Evolutionary conservation across 2,113 vertebrate genomes (phyloP).

Genomic region (Ivindomyrus marchei): DNA sequence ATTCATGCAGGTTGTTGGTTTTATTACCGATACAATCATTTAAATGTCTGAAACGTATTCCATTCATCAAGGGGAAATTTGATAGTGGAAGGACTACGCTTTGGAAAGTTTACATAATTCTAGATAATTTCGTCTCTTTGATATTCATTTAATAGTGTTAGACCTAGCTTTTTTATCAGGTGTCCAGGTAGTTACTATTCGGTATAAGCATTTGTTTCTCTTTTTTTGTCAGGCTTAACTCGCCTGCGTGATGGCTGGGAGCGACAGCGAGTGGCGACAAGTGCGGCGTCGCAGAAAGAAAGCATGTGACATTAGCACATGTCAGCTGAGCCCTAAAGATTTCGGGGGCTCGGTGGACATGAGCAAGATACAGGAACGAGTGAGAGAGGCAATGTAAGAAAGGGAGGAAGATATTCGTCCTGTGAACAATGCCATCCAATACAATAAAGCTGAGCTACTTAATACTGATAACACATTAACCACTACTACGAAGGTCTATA

Average conservation of each 20-base stretch:
- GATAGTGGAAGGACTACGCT: background rate
- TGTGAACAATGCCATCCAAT: background rate
- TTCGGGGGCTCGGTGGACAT: slow-evolving; percentile 29
- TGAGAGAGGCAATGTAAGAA: slow-evolving; percentile 52
- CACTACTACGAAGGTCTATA: background rate
- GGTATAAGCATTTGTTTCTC: background rate
- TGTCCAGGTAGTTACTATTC: background rate
- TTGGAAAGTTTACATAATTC: background rate
- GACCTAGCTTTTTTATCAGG: background rate
- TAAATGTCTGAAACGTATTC: background rate
- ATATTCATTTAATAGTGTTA: background rate
- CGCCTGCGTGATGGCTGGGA: slow-evolving; percentile 39
- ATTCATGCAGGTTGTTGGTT: background rate
- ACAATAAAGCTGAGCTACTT: background rate
- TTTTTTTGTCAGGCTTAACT: background rate
- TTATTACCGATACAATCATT: background rate
- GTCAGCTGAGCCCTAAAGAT: background rate
- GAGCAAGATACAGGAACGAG: slow-evolving; percentile 36
- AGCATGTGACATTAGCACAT: slow-evolving; percentile 28
- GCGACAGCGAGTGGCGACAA: slow-evolving; percentile 50
- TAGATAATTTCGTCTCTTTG: background rate
- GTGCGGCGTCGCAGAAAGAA: slow-evolving; percentile 51
- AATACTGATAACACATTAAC: background rate
- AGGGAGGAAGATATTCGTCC: background rate
- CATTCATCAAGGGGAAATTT: background rate